Base-by-base conservation (phyloP, 2,888 invertebrate species). In the Lithophane semibrunnea region DNA sequence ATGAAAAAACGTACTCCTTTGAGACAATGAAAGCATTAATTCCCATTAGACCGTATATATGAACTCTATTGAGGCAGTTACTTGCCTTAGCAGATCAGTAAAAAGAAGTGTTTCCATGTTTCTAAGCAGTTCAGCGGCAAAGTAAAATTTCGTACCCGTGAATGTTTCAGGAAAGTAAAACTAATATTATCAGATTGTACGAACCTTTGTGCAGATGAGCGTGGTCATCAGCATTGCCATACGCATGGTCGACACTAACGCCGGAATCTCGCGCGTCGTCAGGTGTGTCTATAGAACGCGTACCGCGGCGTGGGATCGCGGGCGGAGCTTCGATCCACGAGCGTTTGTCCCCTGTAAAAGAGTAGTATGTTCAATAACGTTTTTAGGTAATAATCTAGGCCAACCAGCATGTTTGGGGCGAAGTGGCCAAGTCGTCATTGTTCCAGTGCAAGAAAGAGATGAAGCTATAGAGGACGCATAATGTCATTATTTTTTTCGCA, bases 241-340 rank as follows among this genome's bases (percentile, higher is more conserved):
- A 96, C 5, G 93, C 91, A 85, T 95, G 95, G 90, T 95, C 96
- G 29, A 95, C 94, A 81, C 95, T 94, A 84, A 96, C 95, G 84
- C 96, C 96, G 3, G 96, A 96, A 91, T 96, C 96, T 8, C 96
- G 93, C 80, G 96, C 94, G 86, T 95, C 95, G 54, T 94, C 93
- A 16, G 80, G 96, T 89, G 85, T 97, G 89, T 90, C 96, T 89
- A 52, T 96, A 90, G 66, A 97, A 92, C 75, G 95, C 5, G 86
- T 94, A 83, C 97, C 94, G 86, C 97, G 94, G 0, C 95, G 92
- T 29, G 95, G 95, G 24, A 95, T 92, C 3, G 93, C 92, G 3
- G 96, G 96, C 75, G 95, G 94, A 9, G 91, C 92, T 61, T 93
- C 93, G 21, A 76, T 75, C 94, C 94, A 94, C 0, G 90, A 80